These are phyloP conservation scores for Vombatus ursinus DNA, from an alignment of 2,113 vertebrate genomes.

Conservation along the genomic window DNA sequence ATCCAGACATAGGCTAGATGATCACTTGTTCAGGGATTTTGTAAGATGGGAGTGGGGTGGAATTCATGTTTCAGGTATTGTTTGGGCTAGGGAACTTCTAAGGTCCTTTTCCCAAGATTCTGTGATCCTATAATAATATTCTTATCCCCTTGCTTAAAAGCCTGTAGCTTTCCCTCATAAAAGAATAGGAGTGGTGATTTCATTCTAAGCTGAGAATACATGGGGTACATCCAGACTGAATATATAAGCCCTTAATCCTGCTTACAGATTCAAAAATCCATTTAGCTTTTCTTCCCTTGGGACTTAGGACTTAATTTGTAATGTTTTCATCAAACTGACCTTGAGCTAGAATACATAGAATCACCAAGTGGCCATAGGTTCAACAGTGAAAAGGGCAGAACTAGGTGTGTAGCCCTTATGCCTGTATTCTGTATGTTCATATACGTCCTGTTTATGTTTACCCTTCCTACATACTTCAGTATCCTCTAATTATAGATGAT, in stretches of 20 bases:
- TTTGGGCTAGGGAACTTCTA: neutral
- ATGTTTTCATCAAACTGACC: neutral
- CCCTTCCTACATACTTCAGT: neutral
- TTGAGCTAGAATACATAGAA: neutral
- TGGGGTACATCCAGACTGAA: neutral
- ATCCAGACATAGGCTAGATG: neutral
- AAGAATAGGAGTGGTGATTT: neutral
- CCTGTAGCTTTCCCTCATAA: neutral
- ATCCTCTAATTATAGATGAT: neutral
- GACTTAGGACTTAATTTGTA: conserved; percentile 2
- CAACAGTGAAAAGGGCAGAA: neutral
- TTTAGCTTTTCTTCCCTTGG: neutral
- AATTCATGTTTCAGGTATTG: neutral
- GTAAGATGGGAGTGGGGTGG: neutral
- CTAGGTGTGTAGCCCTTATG: neutral
- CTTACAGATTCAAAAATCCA: neutral
- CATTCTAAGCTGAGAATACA: neutral
- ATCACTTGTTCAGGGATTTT: neutral
- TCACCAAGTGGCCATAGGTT: neutral
- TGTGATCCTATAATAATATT: neutral
- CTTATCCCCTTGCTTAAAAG: neutral
- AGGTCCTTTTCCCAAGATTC: neutral
- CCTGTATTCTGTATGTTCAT: neutral
- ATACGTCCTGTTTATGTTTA: neutral
- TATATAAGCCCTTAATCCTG: neutral